phyloP scores from a whole-genome alignment of 2,888 invertebrate species.

The Pachliopta kotzebuea region DNA sequence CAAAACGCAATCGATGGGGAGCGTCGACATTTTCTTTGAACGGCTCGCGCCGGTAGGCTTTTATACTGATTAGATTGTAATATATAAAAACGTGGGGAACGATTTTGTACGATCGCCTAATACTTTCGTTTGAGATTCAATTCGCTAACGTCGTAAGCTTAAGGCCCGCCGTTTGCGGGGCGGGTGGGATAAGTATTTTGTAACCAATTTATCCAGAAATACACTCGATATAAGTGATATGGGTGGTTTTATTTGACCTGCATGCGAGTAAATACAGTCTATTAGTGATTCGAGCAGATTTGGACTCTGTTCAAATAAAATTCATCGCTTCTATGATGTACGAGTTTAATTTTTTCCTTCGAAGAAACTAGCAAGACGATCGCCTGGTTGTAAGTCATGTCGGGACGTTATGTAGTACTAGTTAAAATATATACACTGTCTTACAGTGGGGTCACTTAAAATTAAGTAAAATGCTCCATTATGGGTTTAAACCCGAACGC shows the following conservation, averaged over 20 bases:
- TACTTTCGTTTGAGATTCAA: conserved; percentile 57
- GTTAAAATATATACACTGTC: no score
- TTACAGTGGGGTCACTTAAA: no score
- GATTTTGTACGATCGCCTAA: conserved; percentile 62
- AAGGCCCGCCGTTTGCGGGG: conserved; percentile 49
- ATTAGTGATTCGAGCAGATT: no score
- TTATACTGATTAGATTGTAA: conserved; percentile 73
- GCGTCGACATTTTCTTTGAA: conserved; percentile 46
- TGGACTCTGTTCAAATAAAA: no score
- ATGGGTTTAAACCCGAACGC: no score
- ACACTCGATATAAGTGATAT: conserved; percentile 79
- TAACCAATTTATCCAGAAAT: conserved; percentile 79
- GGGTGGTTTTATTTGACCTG: conserved; percentile 59
- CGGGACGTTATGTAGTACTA: no score
- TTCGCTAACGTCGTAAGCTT: conserved; percentile 55
- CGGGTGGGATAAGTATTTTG: conserved; percentile 73
- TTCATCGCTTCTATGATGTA: no score
- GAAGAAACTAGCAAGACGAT: no score
- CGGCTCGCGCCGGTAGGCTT: conserved; percentile 64
- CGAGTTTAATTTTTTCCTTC: no score
- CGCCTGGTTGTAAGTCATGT: no score
- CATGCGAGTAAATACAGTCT: no score
- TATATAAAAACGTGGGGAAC: conserved; percentile 56
- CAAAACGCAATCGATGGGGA: conserved; percentile 51
- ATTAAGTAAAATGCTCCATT: no score